A percentile compares a stretch with the other conserved stretches of the same genome.
Conservation (phyloP, 2,888 invertebrate genomes). For the Rhopalosiphum nymphaeae region DNA sequence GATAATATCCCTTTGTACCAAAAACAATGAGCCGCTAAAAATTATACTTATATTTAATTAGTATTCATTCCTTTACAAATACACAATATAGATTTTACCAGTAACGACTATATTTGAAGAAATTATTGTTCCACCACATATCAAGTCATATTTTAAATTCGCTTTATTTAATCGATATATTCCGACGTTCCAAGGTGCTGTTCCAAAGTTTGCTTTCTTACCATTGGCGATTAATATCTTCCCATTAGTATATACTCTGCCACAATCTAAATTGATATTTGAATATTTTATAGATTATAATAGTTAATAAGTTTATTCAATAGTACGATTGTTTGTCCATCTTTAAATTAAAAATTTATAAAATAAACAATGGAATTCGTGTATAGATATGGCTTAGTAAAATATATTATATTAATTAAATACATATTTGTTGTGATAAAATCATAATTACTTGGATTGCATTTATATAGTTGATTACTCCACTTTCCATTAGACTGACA, state of each 20-base stretch:
- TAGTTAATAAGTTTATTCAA: neutral
- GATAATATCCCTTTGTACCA: neutral
- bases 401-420: too few relatives aligned
- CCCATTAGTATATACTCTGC: slow-evolving; percentile 67
- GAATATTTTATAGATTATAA: neutral
- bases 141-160: slow-evolving; percentile 35
- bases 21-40: slow-evolving; percentile 64
- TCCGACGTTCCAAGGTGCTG: slow-evolving; percentile 68
- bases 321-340: too few relatives aligned
- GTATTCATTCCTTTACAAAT: neutral
- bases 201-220: slow-evolving; percentile 68
- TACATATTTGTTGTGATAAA: neutral
- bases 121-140: slow-evolving; percentile 64
- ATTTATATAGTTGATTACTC: slow-evolving; percentile 66
- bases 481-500: slow-evolving; percentile 66
- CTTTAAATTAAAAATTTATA: neutral
- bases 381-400: too few relatives aligned
- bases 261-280: slow-evolving; percentile 69
- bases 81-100: neutral
- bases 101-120: slow-evolving; percentile 56
- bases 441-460: slow-evolving; percentile 66
- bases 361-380: neutral
- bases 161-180: slow-evolving; percentile 36
- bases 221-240: slow-evolving; percentile 69
- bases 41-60: neutral